Evolutionary conservation across 2,797 vertebrate species (phyloP), one percentile per base, ranked within the genome.

Genomic region (Pachyuromys duprasi): DNA sequence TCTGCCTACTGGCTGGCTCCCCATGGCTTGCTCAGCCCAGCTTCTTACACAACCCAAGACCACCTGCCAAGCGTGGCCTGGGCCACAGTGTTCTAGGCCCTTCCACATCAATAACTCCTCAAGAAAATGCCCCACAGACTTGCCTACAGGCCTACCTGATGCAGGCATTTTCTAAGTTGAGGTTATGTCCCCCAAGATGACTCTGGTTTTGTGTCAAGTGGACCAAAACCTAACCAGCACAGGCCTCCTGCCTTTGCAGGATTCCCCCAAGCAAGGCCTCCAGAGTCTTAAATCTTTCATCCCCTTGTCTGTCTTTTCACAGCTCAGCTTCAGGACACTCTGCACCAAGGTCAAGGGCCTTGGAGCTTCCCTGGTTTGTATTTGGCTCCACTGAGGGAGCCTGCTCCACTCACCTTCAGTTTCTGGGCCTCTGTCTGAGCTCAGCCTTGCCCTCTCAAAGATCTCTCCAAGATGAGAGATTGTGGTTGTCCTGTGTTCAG

Each of bases 361-460:
- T 26, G 7, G 8, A 22, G 15, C 39, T 22, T 31, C 60, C 18
- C 3, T 0, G 1, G 1, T 1, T n/a, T 31, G 0, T 2, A 8
- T n/a, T 31, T 3, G 1, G 5, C 18, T 12, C 60, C 2, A 28
- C 8, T 8, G 78, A 7, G 0, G 3, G 0, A 1, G 8, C 62
- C 62, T 4, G 11, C 33, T 39, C 14, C 7, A 11, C 11, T 62
- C 5, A 3, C 2, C 28, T 83, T 31, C 0, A 63, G 78, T 45
- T 0, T 20, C 42, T 63, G 39, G 14, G 31, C 60, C 90, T 79
- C 65, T 42, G 49, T 65, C 67, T 76, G n/a, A 24, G 8, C 24
- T 63, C 55, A 42, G 86, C 7, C 26, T 36, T 20, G 2, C 45
- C 63, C 33, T 39, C 72, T 39, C 63, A 89, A 91, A 86, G 72